Evolutionary conservation across 2,113 vertebrate species (phyloP).

Genomic region (Microcebus griseorufus): DNA sequence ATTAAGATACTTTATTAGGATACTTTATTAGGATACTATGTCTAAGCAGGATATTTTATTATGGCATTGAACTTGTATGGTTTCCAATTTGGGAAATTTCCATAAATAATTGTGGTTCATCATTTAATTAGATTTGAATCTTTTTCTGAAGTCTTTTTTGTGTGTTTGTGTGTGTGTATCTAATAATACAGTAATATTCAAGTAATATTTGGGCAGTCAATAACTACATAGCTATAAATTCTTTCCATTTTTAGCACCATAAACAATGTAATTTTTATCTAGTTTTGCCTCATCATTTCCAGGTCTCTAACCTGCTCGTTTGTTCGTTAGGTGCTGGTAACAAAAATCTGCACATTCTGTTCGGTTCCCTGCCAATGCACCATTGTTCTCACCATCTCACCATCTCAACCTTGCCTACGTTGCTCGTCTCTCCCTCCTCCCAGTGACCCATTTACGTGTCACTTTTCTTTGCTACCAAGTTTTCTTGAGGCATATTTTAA

Average conservation of each 20-base stretch:
- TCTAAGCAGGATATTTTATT: neutral
- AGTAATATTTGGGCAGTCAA: neutral
- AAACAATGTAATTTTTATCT: neutral
- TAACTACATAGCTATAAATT: neutral
- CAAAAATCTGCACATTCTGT: neutral
- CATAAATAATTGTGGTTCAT: neutral
- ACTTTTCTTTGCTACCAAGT: neutral
- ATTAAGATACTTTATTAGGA: too few species aligned
- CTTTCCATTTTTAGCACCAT: neutral
- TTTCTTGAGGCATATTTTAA: neutral
- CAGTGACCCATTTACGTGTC: neutral
- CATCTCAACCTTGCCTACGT: neutral
- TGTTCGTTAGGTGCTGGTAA: neutral
- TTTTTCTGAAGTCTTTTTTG: neutral
- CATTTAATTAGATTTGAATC: neutral
- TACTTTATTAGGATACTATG: too few species aligned
- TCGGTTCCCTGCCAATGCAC: neutral
- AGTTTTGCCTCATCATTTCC: neutral
- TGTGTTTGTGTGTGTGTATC: neutral
- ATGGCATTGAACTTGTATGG: neutral
- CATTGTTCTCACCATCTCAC: too few species aligned
- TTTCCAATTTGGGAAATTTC: neutral
- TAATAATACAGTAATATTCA: neutral
- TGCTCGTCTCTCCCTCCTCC: neutral
- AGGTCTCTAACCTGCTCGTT: neutral